These are phyloP conservation scores for Galerucella pusilla DNA, from an alignment of 2,888 invertebrate species.

Conservation along the genomic window DNA sequence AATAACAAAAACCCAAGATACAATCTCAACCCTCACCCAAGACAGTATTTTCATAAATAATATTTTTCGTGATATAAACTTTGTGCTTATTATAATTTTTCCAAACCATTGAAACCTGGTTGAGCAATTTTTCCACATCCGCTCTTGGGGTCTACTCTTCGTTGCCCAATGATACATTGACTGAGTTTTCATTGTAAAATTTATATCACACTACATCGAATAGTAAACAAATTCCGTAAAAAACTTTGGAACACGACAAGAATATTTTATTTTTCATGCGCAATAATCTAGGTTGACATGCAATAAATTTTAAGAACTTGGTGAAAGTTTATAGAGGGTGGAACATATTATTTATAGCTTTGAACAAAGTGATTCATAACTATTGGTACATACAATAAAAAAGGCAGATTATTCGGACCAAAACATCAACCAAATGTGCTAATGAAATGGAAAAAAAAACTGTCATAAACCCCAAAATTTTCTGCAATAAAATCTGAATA, in stretches of 20 bases:
- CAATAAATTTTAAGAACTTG: not conserved
- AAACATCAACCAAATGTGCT: no score
- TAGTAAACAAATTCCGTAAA: slow-evolving; percentile 32
- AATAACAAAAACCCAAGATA: not conserved
- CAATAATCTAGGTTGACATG: not conserved
- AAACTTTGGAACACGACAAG: not conserved
- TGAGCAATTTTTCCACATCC: not conserved
- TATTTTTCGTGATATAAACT: not conserved
- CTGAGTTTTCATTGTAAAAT: slow-evolving; percentile 25
- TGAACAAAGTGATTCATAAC: no score
- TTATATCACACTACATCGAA: slow-evolving; percentile 26
- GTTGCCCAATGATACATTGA: slow-evolving; percentile 5
- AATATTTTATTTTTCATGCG: not conserved
- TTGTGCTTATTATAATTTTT: not conserved
- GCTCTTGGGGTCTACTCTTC: slow-evolving; percentile 1
- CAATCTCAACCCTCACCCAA: not conserved
- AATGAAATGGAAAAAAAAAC: no score
- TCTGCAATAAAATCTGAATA: no score
- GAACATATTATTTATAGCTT: not conserved
- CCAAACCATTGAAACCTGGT: not conserved
- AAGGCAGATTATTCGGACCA: no score
- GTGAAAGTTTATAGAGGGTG: not conserved
- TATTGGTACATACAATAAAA: no score
- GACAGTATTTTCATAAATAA: not conserved
- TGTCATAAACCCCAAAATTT: no score